These are phyloP conservation scores for Ambastaia sidthimunki DNA, from an alignment of 2,797 vertebrate species.

Conservation along the genomic window DNA sequence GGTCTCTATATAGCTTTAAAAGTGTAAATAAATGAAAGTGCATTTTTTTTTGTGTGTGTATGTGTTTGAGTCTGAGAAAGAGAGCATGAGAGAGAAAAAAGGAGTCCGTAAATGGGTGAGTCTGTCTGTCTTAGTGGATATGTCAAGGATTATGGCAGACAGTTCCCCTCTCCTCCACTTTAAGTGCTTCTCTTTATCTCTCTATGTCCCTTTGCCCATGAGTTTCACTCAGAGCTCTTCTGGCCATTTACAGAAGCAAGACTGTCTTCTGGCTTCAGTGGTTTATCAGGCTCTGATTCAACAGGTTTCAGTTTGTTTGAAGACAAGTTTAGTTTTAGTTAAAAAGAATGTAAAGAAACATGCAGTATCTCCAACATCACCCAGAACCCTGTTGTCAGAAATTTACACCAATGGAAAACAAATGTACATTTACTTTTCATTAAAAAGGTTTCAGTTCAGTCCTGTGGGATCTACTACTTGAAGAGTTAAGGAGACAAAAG, in stretches of 20 bases:
- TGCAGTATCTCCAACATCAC: not conserved
- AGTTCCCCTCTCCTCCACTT: slow-evolving; percentile 27
- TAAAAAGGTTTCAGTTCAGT: not conserved
- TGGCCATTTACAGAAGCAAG: slow-evolving; percentile 43
- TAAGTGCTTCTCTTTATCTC: slow-evolving; percentile 14
- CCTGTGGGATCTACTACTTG: not conserved
- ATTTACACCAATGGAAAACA: not conserved
- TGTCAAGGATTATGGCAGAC: slow-evolving; percentile 15
- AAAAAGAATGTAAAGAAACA: not conserved
- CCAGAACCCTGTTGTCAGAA: not conserved
- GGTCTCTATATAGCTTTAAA: no score
- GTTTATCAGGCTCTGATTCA: slow-evolving; percentile 48
- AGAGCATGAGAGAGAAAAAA: not conserved
- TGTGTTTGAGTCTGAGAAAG: not conserved
- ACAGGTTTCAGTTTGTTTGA: slow-evolving; percentile 52
- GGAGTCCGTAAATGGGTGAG: not conserved
- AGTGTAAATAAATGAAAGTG: no score
- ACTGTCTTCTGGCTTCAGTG: slow-evolving; percentile 36
- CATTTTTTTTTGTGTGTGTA: no score
- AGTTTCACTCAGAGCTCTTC: slow-evolving; percentile 16
- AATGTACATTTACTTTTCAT: no score
- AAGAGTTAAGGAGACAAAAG: not conserved
- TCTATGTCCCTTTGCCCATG: not conserved
- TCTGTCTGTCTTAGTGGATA: not conserved
- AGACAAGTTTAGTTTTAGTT: slow-evolving; percentile 27